phyloP scores from a whole-genome alignment of 2,113 vertebrate species.

The Otocyon megalotis region DNA sequence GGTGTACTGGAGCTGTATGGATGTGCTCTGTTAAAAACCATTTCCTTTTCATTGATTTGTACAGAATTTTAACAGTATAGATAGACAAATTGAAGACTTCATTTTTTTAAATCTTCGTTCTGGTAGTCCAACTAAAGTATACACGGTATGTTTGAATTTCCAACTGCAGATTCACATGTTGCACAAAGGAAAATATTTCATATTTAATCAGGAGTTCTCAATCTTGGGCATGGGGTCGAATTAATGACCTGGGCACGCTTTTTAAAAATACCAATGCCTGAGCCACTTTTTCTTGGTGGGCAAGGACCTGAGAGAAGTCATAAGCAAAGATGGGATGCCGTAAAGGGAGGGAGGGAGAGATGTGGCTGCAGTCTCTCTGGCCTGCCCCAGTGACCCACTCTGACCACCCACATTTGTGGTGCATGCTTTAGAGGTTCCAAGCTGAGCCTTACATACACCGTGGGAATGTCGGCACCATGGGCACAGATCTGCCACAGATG shows the following conservation, averaged over 20 bases:
- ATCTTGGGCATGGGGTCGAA: background rate
- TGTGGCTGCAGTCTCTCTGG: background rate
- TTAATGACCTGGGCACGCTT: background rate
- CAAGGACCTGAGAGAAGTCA: background rate
- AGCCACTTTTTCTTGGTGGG: background rate
- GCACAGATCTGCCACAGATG: background rate
- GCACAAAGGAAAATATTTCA: background rate
- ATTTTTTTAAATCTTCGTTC: background rate
- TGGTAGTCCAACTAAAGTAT: background rate
- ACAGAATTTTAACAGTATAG: background rate
- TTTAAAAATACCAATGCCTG: background rate
- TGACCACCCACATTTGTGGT: background rate
- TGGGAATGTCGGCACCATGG: rapidly evolving
- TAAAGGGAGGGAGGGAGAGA: background rate
- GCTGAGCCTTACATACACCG: background rate
- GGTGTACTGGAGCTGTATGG: rapidly evolving
- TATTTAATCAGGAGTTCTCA: background rate
- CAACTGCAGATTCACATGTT: background rate
- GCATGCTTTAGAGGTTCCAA: rapidly evolving
- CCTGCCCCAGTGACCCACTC: too few species aligned
- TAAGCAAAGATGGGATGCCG: background rate
- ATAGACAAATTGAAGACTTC: background rate
- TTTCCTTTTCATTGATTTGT: background rate
- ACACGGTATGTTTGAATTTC: background rate
- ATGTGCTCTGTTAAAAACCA: background rate